These are phyloP conservation scores for Engystomops pustulosus DNA, from an alignment of 2,113 vertebrate species.

Conservation along the genomic window DNA sequence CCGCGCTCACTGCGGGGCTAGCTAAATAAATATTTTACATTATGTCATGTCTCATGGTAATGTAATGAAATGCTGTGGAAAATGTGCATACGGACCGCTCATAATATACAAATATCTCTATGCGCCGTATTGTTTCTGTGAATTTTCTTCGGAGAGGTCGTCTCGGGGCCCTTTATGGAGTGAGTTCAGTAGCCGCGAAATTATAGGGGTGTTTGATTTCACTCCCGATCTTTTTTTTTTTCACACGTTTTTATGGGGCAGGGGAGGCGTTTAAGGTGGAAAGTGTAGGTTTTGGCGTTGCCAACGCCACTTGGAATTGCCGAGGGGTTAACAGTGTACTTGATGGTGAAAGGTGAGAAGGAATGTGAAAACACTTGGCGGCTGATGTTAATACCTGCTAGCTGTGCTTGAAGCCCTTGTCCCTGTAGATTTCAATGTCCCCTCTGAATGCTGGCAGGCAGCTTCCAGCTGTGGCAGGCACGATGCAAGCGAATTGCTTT, in stretches of 20 bases:
- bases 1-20: constrained; percentile 36
- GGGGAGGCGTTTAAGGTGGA: neutral
- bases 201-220: constrained; percentile 1
- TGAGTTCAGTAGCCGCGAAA: constrained; percentile 6
- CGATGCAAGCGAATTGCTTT: constrained; percentile 94
- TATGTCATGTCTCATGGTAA: constrained; percentile 58
- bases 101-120: constrained; percentile 42
- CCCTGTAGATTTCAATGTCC: constrained; percentile 87
- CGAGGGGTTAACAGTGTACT: constrained; percentile 68
- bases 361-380: constrained; percentile 73
- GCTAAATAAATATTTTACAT: constrained; percentile 59
- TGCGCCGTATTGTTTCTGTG: constrained; percentile 9
- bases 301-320: constrained; percentile 10
- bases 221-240: neutral
- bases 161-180: neutral
- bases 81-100: constrained; percentile 30
- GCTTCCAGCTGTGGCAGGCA: constrained; percentile 97
- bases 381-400: constrained; percentile 70
- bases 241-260: neutral
- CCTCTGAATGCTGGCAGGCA: constrained; percentile 87
- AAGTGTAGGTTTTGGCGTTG: neutral
- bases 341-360: constrained; percentile 79
- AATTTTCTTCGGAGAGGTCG: neutral
- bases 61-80: constrained; percentile 51
- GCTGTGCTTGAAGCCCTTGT: constrained; percentile 77